phyloP scores from a whole-genome alignment of 2,888 invertebrate genomes.

The Troides oblongomaculatus region DNA sequence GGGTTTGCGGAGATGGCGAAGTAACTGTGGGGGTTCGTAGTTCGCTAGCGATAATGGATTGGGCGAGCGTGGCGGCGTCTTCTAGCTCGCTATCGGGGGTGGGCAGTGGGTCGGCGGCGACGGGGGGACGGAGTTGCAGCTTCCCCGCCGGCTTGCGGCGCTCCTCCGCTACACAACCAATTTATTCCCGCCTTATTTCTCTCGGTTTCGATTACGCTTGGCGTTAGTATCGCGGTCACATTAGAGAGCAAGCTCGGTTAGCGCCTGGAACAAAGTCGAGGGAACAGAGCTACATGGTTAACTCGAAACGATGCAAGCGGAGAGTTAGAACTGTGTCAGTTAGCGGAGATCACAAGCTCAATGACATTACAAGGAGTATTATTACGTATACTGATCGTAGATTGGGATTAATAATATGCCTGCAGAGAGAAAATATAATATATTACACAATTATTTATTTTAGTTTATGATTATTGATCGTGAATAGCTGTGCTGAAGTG shows the following conservation, averaged over 20 bases:
- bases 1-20: slow-evolving; percentile 51
- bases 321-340: slow-evolving; percentile 66
- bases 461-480: slow-evolving; percentile 22
- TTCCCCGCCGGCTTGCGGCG: slow-evolving; percentile 71
- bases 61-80: slow-evolving; percentile 72
- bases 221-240: slow-evolving; percentile 80
- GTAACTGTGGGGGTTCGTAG: slow-evolving; percentile 59
- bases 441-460: slow-evolving; percentile 1
- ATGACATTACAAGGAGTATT: slow-evolving; percentile 73
- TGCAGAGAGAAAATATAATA: slow-evolving; percentile 20
- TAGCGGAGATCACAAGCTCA: slow-evolving; percentile 50
- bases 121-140: slow-evolving; percentile 67
- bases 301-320: slow-evolving; percentile 72
- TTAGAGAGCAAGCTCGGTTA: slow-evolving; percentile 81
- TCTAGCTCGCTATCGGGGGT: slow-evolving; percentile 77
- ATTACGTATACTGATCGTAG: slow-evolving; percentile 32
- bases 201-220: slow-evolving; percentile 71
- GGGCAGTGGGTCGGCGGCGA: slow-evolving; percentile 62
- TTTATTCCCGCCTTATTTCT: slow-evolving; percentile 71
- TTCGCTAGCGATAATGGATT: slow-evolving; percentile 74
- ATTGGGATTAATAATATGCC: slow-evolving; percentile 26
- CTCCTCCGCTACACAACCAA: slow-evolving; percentile 79
- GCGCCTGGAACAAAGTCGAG: slow-evolving; percentile 80
- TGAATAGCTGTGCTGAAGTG: slow-evolving; percentile 36
- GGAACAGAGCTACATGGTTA: slow-evolving; percentile 76